Base-by-base conservation (phyloP, 2,797 vertebrate genomes). In the Mus caroli region DNA sequence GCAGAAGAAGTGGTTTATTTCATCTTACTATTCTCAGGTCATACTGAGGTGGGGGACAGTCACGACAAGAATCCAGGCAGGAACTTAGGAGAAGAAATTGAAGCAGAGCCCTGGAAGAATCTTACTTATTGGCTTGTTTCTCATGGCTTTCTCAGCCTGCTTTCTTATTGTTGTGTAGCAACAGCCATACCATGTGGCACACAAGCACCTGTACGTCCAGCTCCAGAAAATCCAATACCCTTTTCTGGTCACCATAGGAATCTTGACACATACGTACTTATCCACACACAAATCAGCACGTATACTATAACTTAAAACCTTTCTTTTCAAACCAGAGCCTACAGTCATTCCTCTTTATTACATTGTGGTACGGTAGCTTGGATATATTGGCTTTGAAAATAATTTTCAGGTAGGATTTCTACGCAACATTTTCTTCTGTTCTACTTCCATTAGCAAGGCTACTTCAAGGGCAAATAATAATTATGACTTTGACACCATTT, bases 401-500 rank as follows among this genome's bases (percentile, higher is more conserved):
- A 95, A 43, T 96, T 82, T 90, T 43, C 82, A 96, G 92, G 31
- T 64, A 92, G 40, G 67, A 83, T 14, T 73, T 88, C 58, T 64
- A 95, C 80, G 34, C 83, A 95, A 20, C 91, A 93, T 43, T 86
- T 97, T 96, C 95, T 56, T 96, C 80, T 97, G 94, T 69, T 88
- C 86, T 40, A 96, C 20, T 90, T 96, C 67, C 62, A 80, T n/a
- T 43, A 97, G 84, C 97, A 98, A 98, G 97, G 98, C 95, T 97
- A 97, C 93, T 98, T 97, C 88, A 97, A 98, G 98, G 98, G 95
- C 97, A 98, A 97, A 97, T 92, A 62, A 94, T 98, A 98, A 98
- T 98, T 98, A 98, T 92, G 91, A 96, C 97, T 98, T 97, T 98
- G 98, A 98, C 97, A 98, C 52, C 97, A 78, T 98, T 98, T 98